phyloP scores from a whole-genome alignment of 2,113 vertebrate genomes.

The Loxodonta africana region DNA sequence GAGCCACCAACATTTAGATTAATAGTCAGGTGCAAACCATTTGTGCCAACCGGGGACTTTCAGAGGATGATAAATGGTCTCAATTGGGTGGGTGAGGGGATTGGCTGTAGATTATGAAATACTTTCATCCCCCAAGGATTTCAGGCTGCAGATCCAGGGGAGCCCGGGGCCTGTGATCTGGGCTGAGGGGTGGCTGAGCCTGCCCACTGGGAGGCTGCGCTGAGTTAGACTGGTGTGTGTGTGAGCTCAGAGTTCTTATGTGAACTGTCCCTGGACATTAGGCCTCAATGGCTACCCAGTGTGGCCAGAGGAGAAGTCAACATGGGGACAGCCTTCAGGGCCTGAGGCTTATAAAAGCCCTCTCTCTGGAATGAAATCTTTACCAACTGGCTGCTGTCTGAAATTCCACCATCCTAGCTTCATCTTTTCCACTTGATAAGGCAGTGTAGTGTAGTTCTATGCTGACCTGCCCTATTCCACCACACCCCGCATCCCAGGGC shows the following conservation, averaged over 20 bases:
- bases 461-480: neutral
- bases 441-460: neutral
- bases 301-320: constrained; percentile 23
- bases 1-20: neutral
- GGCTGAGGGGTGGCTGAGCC: neutral
- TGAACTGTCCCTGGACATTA: constrained; percentile 26
- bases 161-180: neutral
- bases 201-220: neutral
- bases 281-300: neutral
- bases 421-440: constrained; percentile 76
- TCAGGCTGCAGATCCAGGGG: neutral
- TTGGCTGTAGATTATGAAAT: neutral
- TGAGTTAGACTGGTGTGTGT: neutral
- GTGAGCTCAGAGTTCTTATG: constrained; percentile 30
- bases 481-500: neutral
- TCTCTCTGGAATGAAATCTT: constrained; percentile 73
- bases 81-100: neutral
- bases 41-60: neutral
- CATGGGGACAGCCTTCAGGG: constrained; percentile 52
- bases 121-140: neutral
- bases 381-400: constrained; percentile 68
- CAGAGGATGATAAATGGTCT: neutral
- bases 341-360: constrained; percentile 72
- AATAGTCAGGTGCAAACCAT: neutral
- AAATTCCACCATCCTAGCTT: constrained; percentile 70